Percentiles rank a stretch among this genome's conserved stretches.
Conservation (phyloP, 2,113 vertebrate species). For the Tauraco erythrolophus region DNA sequence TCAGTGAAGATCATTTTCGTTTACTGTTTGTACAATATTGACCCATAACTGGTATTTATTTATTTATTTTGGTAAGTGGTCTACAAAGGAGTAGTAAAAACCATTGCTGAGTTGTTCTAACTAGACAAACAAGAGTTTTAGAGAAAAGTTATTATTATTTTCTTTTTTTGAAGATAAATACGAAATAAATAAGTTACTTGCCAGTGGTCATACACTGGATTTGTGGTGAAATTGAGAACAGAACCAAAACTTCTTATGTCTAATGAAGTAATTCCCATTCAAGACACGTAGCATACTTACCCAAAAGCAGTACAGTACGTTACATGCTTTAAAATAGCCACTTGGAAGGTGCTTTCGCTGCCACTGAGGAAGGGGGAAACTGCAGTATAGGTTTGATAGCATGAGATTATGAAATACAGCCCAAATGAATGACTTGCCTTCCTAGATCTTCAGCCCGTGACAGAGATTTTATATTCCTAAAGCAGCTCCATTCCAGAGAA, state of each 20-base stretch:
- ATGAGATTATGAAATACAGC: not conserved
- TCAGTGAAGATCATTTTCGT: not conserved
- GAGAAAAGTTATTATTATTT: not conserved
- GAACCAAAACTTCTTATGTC: not conserved
- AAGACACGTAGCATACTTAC: not conserved
- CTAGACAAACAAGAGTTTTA: not conserved
- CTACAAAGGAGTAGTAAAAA: not conserved
- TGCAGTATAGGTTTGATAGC: rapidly evolving
- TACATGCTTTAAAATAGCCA: not conserved
- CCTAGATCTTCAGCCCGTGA: not conserved
- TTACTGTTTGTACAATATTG: not conserved
- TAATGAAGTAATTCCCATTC: not conserved
- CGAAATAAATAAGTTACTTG: not conserved
- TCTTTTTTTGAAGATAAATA: not conserved
- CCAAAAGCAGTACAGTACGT: not conserved
- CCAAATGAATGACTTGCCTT: not conserved
- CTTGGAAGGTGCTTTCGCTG: not conserved
- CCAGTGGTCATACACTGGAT: not conserved
- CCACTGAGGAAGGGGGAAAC: not conserved
- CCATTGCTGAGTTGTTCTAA: not conserved
- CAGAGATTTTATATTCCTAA: not conserved
- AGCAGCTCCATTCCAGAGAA: not conserved
- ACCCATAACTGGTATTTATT: not conserved
- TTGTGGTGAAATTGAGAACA: not conserved
- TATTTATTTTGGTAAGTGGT: not conserved